Evolutionary conservation across 2,113 vertebrate species (phyloP).

Genomic region (Pachyramphus minor): DNA sequence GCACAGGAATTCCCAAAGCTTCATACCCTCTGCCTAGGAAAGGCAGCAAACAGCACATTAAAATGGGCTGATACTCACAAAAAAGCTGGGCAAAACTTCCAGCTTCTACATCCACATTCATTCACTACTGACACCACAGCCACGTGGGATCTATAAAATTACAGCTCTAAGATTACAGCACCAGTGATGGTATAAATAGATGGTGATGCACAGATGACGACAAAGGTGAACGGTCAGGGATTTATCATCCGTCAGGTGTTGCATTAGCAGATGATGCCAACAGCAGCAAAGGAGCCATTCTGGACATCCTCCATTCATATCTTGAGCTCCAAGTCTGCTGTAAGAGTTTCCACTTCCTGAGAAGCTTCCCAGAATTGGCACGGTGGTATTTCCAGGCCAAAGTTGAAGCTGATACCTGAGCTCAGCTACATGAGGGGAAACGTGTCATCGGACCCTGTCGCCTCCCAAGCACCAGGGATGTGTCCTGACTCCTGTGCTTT

Average conservation of each 20-base stretch:
- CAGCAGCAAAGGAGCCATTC: not conserved
- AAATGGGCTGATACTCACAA: not conserved
- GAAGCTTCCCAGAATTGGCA: not conserved
- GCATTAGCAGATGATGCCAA: not conserved
- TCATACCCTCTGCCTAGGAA: not conserved
- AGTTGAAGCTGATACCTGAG: not conserved
- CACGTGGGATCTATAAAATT: not conserved
- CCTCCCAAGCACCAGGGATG: fast-evolving
- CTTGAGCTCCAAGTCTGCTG: not conserved
- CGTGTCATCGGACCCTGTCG: fast-evolving
- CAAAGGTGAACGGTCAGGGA: not conserved
- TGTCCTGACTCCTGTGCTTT: fast-evolving
- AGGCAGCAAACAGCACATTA: not conserved
- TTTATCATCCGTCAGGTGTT: not conserved
- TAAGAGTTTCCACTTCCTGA: not conserved
- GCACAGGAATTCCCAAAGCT: not conserved
- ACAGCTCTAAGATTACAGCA: not conserved
- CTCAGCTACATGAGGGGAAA: not conserved
- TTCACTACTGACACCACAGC: not conserved
- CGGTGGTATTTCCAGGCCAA: not conserved
- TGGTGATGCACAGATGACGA: not conserved
- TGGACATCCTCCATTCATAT: not conserved
- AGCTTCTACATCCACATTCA: not conserved
- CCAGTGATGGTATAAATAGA: not conserved
- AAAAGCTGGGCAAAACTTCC: not conserved